phyloP scores from a whole-genome alignment of 2,797 vertebrate species.

The Botia almorhae region DNA sequence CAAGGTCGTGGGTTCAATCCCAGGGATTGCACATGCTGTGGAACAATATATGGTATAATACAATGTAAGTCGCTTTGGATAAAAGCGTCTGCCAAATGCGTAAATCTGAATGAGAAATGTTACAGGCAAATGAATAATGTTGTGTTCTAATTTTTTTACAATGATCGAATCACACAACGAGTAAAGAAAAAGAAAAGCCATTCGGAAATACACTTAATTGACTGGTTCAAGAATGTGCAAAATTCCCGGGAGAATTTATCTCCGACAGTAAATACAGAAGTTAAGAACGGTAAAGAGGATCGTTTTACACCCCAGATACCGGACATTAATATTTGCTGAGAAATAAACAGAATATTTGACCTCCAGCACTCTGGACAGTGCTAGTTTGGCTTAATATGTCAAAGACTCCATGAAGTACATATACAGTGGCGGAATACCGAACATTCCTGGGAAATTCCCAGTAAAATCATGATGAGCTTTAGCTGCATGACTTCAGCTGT shows the following conservation, averaged over 20 bases:
- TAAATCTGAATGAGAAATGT: no score
- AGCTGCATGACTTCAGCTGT: constrained; percentile 33
- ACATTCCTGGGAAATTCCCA: constrained; percentile 63
- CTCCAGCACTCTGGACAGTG: constrained; percentile 53
- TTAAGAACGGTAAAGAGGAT: background rate
- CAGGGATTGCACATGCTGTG: no score
- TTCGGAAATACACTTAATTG: background rate
- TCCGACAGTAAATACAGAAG: background rate
- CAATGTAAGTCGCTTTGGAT: no score
- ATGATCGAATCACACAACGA: background rate
- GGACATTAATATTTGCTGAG: constrained; percentile 14
- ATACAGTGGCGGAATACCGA: constrained; percentile 54
- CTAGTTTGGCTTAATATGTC: constrained; percentile 52
- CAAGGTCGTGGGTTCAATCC: no score
- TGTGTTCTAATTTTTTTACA: no score
- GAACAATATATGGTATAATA: no score
- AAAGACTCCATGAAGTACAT: constrained; percentile 55
- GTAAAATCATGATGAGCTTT: constrained; percentile 48
- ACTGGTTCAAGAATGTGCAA: background rate
- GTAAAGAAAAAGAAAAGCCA: background rate
- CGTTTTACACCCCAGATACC: constrained; percentile 1
- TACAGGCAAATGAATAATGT: no score
- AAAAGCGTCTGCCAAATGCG: no score
- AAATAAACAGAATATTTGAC: constrained; percentile 44
- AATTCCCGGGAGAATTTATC: background rate